phyloP scores from a whole-genome alignment of 2,113 vertebrate genomes.

The Trachemys scripta region DNA sequence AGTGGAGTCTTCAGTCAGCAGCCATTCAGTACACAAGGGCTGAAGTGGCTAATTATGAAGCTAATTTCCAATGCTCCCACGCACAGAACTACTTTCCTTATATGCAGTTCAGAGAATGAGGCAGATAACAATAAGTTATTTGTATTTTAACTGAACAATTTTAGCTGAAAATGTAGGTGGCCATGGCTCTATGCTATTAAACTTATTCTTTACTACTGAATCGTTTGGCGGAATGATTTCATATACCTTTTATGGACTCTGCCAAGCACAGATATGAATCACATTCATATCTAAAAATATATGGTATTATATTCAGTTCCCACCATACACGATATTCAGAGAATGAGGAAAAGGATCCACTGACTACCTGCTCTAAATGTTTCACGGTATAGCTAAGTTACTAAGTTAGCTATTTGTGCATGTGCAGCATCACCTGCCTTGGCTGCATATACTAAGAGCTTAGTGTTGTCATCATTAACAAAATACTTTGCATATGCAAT shows the following conservation, averaged over 20 bases:
- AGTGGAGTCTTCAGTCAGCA: not conserved
- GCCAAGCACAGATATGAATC: accelerated
- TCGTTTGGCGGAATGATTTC: not conserved
- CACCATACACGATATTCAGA: not conserved
- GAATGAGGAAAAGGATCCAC: not conserved
- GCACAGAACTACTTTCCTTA: not conserved
- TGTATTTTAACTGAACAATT: not conserved
- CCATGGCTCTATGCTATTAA: not conserved
- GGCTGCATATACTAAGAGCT: not conserved
- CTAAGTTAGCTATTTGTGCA: not conserved
- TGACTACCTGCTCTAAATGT: not conserved
- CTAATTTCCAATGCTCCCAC: not conserved
- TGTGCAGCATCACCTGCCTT: not conserved
- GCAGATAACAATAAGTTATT: not conserved
- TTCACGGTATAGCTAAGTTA: not conserved
- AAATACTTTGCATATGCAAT: accelerated
- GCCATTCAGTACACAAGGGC: not conserved
- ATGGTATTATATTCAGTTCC: not conserved
- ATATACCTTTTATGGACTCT: not conserved
- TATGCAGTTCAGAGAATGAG: not conserved
- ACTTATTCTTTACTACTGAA: not conserved
- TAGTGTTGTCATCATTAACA: not conserved
- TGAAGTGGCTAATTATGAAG: not conserved
- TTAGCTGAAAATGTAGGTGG: not conserved
- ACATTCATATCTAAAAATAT: not conserved